These are phyloP conservation scores for Mirounga angustirostris DNA, from an alignment of 2,113 vertebrate genomes.

Conservation along the genomic window DNA sequence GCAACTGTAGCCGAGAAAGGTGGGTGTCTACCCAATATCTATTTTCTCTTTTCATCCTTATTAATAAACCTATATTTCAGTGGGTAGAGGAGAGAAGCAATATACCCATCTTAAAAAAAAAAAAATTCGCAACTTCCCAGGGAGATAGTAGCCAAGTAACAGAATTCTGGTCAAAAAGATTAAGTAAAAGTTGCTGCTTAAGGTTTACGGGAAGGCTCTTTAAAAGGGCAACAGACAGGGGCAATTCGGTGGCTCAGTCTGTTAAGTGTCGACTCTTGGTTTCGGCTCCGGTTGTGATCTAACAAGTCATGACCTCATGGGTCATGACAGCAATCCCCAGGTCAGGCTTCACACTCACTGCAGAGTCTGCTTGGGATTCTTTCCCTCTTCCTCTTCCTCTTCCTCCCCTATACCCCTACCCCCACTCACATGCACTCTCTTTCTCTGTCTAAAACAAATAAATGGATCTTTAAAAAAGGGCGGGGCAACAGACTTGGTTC, in stretches of 20 bases:
- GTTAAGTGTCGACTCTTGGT: background rate
- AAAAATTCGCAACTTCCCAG: background rate
- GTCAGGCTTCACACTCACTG: background rate
- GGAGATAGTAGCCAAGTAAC: background rate
- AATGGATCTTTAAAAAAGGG: background rate
- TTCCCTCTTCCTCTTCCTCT: background rate
- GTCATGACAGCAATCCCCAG: background rate
- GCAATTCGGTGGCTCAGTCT: background rate
- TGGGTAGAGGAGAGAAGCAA: background rate
- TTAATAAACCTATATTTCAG: background rate
- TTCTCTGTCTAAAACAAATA: background rate
- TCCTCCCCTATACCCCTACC: background rate
- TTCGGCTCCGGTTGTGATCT: background rate
- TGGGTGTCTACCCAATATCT: background rate
- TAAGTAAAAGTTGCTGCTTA: background rate
- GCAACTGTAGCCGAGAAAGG: background rate
- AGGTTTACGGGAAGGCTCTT: background rate
- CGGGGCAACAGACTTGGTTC: background rate
- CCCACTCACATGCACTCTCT: background rate
- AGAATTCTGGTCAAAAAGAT: background rate
- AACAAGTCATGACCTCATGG: background rate
- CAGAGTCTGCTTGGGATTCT: background rate
- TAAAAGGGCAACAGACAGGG: background rate
- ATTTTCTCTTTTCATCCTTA: background rate
- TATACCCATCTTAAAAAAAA: background rate